A percentile compares a stretch with the other conserved stretches of the same genome.
phyloP scores from a whole-genome alignment of 2,888 invertebrate genomes.

The Phengaris arion region DNA sequence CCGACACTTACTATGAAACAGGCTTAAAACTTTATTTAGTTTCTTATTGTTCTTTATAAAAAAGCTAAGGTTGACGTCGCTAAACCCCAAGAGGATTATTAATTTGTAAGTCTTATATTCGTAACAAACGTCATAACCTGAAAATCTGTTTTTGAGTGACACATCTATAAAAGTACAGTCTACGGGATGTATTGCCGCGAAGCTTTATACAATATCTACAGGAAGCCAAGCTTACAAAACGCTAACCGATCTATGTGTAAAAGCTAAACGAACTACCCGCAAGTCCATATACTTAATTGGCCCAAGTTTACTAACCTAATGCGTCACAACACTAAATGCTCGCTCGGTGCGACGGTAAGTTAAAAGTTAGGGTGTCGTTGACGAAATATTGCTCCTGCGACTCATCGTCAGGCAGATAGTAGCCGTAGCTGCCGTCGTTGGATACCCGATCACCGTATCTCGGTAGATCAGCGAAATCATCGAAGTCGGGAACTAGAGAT shows the following conservation, averaged over 20 bases:
- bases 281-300: constrained; percentile 42
- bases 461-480: constrained; percentile 58
- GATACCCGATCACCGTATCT: constrained; percentile 61
- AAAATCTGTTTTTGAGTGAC: neutral
- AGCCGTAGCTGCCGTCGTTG: constrained; percentile 72
- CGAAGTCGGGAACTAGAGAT: constrained; percentile 66
- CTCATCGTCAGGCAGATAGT: constrained; percentile 68
- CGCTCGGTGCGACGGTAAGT: constrained; percentile 68
- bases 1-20: no score
- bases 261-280: constrained; percentile 63
- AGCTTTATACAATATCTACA: constrained; percentile 52
- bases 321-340: constrained; percentile 68
- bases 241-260: constrained; percentile 59
- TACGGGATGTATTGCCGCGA: constrained; percentile 14
- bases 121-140: no score
- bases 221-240: constrained; percentile 63
- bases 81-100: no score
- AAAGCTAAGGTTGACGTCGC: no score
- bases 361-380: constrained; percentile 72
- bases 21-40: no score
- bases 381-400: constrained; percentile 66
- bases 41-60: no score
- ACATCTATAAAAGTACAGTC: no score
- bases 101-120: no score
- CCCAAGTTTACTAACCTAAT: constrained; percentile 49